These are phyloP conservation scores for Lipophrys pholis DNA, from an alignment of 2,113 vertebrate species.

Conservation along the genomic window DNA sequence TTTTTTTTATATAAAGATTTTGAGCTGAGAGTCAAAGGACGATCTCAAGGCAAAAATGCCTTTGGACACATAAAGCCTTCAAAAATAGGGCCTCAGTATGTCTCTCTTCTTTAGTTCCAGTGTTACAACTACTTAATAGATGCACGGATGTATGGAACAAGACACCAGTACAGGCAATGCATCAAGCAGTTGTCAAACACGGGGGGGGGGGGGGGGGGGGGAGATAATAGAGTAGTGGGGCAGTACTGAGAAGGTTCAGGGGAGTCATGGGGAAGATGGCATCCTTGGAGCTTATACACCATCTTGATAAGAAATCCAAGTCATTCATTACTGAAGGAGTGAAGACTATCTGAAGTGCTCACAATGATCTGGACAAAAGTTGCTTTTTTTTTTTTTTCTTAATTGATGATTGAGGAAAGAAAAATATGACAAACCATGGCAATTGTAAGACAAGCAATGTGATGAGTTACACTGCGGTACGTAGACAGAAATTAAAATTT, in stretches of 20 bases:
- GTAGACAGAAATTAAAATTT: background rate
- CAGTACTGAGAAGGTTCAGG: slow-evolving; percentile 13
- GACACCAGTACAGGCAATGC: slow-evolving; percentile 43
- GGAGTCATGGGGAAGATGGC: slow-evolving; percentile 27
- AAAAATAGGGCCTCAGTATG: slow-evolving; percentile 63
- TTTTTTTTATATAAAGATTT: background rate
- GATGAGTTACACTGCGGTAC: slow-evolving; percentile 9
- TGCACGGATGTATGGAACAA: slow-evolving; percentile 30
- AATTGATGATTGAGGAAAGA: slow-evolving; percentile 18
- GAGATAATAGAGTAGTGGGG: slow-evolving; percentile 47
- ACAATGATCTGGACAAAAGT: slow-evolving; percentile 80
- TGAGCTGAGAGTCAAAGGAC: slow-evolving; percentile 38
- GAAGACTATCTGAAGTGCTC: slow-evolving; percentile 48
- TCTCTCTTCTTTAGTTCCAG: slow-evolving; percentile 62
- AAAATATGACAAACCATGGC: slow-evolving; percentile 8
- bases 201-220: slow-evolving; percentile 40
- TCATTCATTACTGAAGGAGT: slow-evolving; percentile 34
- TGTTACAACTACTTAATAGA: slow-evolving; percentile 48
- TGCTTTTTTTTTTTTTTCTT: background rate
- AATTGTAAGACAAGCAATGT: background rate
- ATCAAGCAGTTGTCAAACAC: slow-evolving; percentile 54
- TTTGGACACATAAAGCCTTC: slow-evolving; percentile 34
- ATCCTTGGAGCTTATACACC: slow-evolving; percentile 30
- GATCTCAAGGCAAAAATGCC: slow-evolving; percentile 35
- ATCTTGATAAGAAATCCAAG: slow-evolving; percentile 27